phyloP scores from a whole-genome alignment of 2,888 invertebrate genomes.

The Megamerina dolium region DNA sequence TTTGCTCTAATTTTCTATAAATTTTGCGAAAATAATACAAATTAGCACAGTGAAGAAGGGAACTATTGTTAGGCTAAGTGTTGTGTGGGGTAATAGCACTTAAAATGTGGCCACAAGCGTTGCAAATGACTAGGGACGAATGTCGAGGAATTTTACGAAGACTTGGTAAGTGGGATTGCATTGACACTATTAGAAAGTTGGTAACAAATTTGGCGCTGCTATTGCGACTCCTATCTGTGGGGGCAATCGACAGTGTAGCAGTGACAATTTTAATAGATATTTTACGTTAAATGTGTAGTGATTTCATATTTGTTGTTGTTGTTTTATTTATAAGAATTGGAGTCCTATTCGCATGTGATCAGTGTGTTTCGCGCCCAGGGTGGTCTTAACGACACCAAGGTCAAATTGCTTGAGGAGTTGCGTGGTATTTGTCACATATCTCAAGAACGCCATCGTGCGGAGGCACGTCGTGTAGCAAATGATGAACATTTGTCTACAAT shows the following conservation, averaged over 20 bases:
- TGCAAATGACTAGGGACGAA: constrained; percentile 78
- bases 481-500: constrained; percentile 85
- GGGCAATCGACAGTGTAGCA: too few relatives aligned
- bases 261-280: too few relatives aligned
- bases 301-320: neutral
- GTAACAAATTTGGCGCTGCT: neutral
- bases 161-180: constrained; percentile 58
- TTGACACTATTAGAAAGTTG: constrained; percentile 1
- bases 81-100: constrained; percentile 21
- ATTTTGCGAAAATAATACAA: constrained; percentile 28
- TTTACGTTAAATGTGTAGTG: too few relatives aligned
- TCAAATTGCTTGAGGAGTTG: constrained; percentile 75
- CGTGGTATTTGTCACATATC: constrained; percentile 79
- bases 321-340: constrained; percentile 61
- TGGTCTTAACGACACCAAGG: constrained; percentile 75
- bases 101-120: constrained; percentile 47
- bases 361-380: constrained; percentile 91
- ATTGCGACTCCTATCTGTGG: too few relatives aligned
- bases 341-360: constrained; percentile 85
- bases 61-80: constrained; percentile 16
- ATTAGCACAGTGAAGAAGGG: constrained; percentile 17
- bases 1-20: constrained; percentile 35
- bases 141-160: constrained; percentile 81
- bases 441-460: constrained; percentile 85
- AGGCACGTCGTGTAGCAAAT: constrained; percentile 84